These are phyloP conservation scores for Oscheius sp. DNA, from an alignment of 2,888 invertebrate species.

Conservation along the genomic window DNA sequence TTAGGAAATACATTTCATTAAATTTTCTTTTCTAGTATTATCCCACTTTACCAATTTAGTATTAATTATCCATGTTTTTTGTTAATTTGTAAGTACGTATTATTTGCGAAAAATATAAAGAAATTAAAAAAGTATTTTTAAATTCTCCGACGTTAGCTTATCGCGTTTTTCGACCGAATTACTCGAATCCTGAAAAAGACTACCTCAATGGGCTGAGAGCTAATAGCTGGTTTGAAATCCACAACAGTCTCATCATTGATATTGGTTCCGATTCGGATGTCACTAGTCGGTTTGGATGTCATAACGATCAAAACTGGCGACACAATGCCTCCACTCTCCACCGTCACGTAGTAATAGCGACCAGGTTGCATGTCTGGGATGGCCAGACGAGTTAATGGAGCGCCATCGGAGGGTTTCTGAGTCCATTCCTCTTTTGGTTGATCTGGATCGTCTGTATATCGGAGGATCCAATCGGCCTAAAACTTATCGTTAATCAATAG, in stretches of 20 bases:
- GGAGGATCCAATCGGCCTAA: constrained; percentile 64
- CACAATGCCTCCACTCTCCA: constrained; percentile 64
- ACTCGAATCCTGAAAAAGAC: too few species aligned
- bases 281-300: constrained; percentile 66
- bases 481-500: too few species aligned
- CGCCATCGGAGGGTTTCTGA: constrained; percentile 54
- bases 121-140: too few species aligned
- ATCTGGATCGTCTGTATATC: constrained; percentile 63
- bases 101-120: too few species aligned
- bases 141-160: too few species aligned
- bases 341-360: constrained; percentile 60
- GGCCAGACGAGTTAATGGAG: constrained; percentile 54
- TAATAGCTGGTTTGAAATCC: constrained; percentile 64
- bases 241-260: constrained; percentile 67
- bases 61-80: too few species aligned
- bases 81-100: too few species aligned
- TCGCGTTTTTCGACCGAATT: background rate
- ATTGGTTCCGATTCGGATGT: constrained; percentile 65
- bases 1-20: too few species aligned
- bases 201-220: constrained; percentile 52
- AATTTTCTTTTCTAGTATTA: background rate
- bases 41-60: too few species aligned
- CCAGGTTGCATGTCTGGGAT: constrained; percentile 62
- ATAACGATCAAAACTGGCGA: constrained; percentile 63
- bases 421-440: constrained; percentile 61